Evolutionary conservation across 2,888 invertebrate species (phyloP), one percentile per base, ranked within the genome.

Genomic region (Hoplodrina blanda): DNA sequence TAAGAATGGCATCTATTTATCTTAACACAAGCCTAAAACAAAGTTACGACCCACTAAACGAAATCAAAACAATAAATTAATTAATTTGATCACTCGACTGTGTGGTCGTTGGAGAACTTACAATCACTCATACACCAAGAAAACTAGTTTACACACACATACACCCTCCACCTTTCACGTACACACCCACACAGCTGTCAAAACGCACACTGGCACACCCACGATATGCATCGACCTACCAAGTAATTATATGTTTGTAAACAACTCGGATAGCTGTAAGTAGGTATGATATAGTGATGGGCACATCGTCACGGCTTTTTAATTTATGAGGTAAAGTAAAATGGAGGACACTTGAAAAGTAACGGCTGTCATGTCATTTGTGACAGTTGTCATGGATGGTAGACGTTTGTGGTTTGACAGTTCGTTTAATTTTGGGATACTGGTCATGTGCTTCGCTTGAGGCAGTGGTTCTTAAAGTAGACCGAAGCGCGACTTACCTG

Each of bases 161-260:
- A 72, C 50, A 69, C 15, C 49, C 41, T 2, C 10, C 44, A 68
- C 33, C 54, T 66, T 59, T 57, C 37, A 19, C 53, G 46, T 46
- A 67, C 19, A 60, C 44, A 52, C 52, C 49, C 80, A 73, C 70
- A 85, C 82, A 85, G 71, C 78, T 76, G 80, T 52, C 61, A 69
- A 67, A 63, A 67, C 80, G 65, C 83, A 83, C 88, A 89, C 90
- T 89, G 88, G 87, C 76, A 81, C 86, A 84, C 69, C 73, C 84
- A 87, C 91, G 95, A 95, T 95, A 95, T 95, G 94, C 95, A 95
- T 94, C 95, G 92, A 93, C 93, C 92, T 94, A 95, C 95, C 94
- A 91, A 93, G 92, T 96, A 96, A 96, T 95, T 95, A 95, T 95
- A 96, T 95, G 95, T 95, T 96, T 95, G 94, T 95, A 91, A 95